Evolutionary conservation across 2,888 invertebrate genomes (phyloP).

Genomic region (Augochlorella aurata): DNA sequence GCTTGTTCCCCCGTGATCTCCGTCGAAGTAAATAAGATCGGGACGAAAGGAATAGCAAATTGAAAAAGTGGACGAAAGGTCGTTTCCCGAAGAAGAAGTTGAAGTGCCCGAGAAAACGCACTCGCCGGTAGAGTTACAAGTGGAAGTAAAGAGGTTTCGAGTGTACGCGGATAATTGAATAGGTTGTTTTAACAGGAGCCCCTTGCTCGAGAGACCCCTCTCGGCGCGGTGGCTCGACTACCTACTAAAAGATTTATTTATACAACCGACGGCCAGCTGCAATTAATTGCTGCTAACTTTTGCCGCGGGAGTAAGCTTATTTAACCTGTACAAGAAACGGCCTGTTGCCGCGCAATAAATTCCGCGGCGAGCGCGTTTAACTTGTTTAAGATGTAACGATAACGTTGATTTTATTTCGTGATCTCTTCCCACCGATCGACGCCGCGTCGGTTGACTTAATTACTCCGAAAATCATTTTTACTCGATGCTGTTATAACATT

Average conservation of each 20-base stretch:
- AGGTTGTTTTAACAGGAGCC: constrained; percentile 51
- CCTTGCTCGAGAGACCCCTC: constrained; percentile 33
- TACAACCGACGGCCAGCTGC: neutral
- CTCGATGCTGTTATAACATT: neutral
- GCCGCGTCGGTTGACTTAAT: neutral
- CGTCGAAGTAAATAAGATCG: neutral
- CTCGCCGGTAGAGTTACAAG: constrained; percentile 50
- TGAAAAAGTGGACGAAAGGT: constrained; percentile 50
- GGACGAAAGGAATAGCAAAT: constrained; percentile 26
- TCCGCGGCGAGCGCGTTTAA: neutral
- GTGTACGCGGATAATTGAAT: constrained; percentile 64
- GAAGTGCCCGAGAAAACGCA: constrained; percentile 48
- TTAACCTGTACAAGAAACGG: neutral
- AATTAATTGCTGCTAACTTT: constrained; percentile 16
- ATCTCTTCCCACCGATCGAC: neutral
- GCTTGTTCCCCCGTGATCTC: neutral
- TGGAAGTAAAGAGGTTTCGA: constrained; percentile 59
- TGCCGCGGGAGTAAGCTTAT: neutral
- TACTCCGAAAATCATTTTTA: neutral
- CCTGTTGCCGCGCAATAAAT: neutral
- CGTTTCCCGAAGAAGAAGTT: constrained; percentile 45
- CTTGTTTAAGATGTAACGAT: constrained; percentile 13
- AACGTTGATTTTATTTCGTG: neutral
- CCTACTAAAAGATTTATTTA: constrained; percentile 42
- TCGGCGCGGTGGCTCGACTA: constrained; percentile 15